phyloP scores from a whole-genome alignment of 2,888 invertebrate genomes.

The Netelia fuscicornis region DNA sequence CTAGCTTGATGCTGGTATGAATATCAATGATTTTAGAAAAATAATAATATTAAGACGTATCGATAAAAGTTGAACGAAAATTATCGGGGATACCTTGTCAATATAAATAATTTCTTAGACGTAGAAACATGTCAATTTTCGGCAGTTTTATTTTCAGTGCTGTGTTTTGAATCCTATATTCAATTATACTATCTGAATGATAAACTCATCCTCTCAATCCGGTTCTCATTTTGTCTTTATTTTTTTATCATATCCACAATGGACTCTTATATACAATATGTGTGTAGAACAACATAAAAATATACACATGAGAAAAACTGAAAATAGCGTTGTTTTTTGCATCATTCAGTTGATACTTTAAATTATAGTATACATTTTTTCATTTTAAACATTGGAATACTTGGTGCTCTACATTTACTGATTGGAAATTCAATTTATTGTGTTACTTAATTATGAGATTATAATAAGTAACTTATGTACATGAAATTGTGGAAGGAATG shows the following conservation, averaged over 20 bases:
- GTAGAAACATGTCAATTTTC: too few relatives aligned
- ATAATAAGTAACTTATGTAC: slow-evolving; percentile 62
- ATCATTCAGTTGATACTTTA: slow-evolving; percentile 49
- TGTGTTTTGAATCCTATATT: neutral
- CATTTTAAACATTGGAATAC: slow-evolving; percentile 52
- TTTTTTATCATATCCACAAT: slow-evolving; percentile 32
- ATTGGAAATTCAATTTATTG: slow-evolving; percentile 42
- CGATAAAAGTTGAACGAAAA: too few relatives aligned
- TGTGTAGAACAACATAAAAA: slow-evolving; percentile 49
- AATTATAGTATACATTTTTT: slow-evolving; percentile 30
- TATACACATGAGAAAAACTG: slow-evolving; percentile 65
- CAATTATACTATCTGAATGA: neutral
- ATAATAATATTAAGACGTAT: too few relatives aligned
- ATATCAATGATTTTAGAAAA: too few relatives aligned
- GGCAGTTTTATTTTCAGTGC: too few relatives aligned
- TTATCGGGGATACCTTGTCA: too few relatives aligned
- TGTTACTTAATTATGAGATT: slow-evolving; percentile 41
- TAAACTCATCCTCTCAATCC: neutral
- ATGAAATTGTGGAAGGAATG: slow-evolving; percentile 42
- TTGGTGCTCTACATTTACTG: slow-evolving; percentile 45
- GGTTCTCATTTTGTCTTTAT: slow-evolving; percentile 36
- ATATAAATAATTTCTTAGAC: too few relatives aligned
- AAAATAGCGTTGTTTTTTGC: slow-evolving; percentile 5
- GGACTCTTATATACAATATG: slow-evolving; percentile 61
- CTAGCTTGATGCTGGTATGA: too few relatives aligned